Percentiles rank a stretch among this genome's conserved stretches.
phyloP scores from a whole-genome alignment of 2,888 invertebrate species.

The Diploptera punctata region DNA sequence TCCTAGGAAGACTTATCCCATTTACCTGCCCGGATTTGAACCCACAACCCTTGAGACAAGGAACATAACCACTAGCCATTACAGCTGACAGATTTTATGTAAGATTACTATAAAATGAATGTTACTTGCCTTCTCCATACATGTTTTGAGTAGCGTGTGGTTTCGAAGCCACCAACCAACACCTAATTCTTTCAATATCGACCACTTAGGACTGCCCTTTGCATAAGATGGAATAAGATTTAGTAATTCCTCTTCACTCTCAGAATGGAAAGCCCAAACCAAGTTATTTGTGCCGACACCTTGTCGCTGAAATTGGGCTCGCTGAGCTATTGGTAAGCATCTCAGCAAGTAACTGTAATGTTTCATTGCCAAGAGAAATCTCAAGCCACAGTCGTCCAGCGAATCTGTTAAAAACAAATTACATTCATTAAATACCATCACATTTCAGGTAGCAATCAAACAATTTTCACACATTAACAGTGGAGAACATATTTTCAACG shows the following conservation, averaged over 20 bases:
- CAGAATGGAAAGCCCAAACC: conserved; percentile 99
- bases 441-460: too few relatives aligned
- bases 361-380: conserved; percentile 96
- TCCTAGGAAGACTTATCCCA: too few relatives aligned
- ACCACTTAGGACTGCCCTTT: conserved; percentile 88
- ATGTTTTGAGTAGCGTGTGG: conserved; percentile 77
- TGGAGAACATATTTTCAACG: too few relatives aligned
- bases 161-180: conserved; percentile 98
- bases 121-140: conserved; percentile 76
- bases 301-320: conserved; percentile 83
- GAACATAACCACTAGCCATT: not conserved
- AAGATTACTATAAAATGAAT: not conserved
- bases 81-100: not conserved
- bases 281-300: conserved; percentile 90
- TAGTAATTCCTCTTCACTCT: conserved; percentile 94
- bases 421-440: too few relatives aligned
- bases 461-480: too few relatives aligned
- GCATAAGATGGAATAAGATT: conserved; percentile 87
- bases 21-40: too few relatives aligned
- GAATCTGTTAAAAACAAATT: too few relatives aligned
- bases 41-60: too few relatives aligned
- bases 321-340: conserved; percentile 89
- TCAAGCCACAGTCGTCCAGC: conserved; percentile 95
- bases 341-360: conserved; percentile 95
- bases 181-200: conserved; percentile 86